Conservation (phyloP, 2,888 invertebrate genomes). For the Myopa tessellatipennis region DNA sequence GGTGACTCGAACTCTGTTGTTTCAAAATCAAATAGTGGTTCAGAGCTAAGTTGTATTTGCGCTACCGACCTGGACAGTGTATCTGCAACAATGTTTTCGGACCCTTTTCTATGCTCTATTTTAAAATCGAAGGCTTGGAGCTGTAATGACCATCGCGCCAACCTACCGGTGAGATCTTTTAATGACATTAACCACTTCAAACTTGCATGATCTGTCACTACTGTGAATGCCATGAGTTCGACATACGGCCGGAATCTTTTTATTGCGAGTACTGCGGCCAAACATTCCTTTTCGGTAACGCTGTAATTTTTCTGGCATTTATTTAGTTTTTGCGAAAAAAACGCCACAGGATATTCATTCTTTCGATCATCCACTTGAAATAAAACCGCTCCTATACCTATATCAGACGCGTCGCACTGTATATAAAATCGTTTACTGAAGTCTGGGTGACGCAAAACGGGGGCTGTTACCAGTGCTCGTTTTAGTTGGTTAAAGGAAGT, state of each 20-base stretch:
- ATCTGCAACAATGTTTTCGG: background rate
- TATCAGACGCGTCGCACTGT: conserved; percentile 43
- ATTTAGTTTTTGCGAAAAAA: conserved; percentile 43
- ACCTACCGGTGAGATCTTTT: conserved; percentile 7
- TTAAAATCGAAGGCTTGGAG: conserved; percentile 5
- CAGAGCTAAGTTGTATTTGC: background rate
- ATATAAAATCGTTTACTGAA: conserved; percentile 41
- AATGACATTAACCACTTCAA: conserved; percentile 10
- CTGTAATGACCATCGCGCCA: conserved; percentile 4
- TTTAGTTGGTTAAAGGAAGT: conserved; percentile 42
- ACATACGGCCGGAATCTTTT: conserved; percentile 43
- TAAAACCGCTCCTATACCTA: conserved; percentile 41
- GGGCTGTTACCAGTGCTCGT: conserved; percentile 19
- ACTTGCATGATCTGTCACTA: conserved; percentile 21
- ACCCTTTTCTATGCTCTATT: conserved; percentile 18
- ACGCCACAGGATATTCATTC: conserved; percentile 39
- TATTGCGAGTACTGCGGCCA: conserved; percentile 42
- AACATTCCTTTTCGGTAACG: conserved; percentile 44
- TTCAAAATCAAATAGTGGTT: background rate
- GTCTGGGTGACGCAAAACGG: conserved; percentile 40
- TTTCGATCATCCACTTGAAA: conserved; percentile 35
- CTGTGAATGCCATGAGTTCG: conserved; percentile 39
- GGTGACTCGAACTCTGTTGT: background rate
- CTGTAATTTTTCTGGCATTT: conserved; percentile 43
- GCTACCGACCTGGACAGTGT: background rate